These are phyloP conservation scores for Lasioglossum lativentre DNA, from an alignment of 2,888 invertebrate species.

Conservation along the genomic window DNA sequence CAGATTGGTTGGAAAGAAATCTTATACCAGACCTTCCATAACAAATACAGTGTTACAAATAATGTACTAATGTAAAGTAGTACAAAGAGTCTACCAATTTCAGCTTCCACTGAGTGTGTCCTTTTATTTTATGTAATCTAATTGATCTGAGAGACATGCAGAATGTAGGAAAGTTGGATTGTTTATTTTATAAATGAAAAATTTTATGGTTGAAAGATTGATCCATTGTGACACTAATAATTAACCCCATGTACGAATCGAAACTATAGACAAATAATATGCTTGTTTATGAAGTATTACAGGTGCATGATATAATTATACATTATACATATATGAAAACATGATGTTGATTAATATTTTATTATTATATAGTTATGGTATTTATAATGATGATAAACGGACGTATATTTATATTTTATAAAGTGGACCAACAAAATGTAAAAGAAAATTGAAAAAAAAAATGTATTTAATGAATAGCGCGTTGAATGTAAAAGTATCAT, in stretches of 20 bases:
- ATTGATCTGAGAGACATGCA: slow-evolving; percentile 69
- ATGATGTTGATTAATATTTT: slow-evolving; percentile 38
- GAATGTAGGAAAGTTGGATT: slow-evolving; percentile 76
- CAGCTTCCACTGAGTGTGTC: slow-evolving; percentile 69
- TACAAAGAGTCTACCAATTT: slow-evolving; percentile 47
- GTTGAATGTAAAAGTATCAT: neutral
- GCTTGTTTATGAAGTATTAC: slow-evolving; percentile 19
- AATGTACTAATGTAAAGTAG: slow-evolving; percentile 47
- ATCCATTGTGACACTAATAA: slow-evolving; percentile 75
- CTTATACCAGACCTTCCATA: slow-evolving; percentile 74
- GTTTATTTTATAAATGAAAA: slow-evolving; percentile 75
- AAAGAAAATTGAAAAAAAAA: slow-evolving; percentile 36
- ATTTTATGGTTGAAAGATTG: slow-evolving; percentile 77
- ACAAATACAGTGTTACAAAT: slow-evolving; percentile 65
- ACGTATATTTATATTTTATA: slow-evolving; percentile 47
- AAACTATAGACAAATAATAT: slow-evolving; percentile 30
- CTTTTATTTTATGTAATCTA: slow-evolving; percentile 73
- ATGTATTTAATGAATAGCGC: slow-evolving; percentile 14
- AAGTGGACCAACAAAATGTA: slow-evolving; percentile 55
- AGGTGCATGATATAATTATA: slow-evolving; percentile 41
- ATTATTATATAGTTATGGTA: slow-evolving; percentile 44
- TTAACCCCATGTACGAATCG: slow-evolving; percentile 35
- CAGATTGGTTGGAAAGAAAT: slow-evolving; percentile 64
- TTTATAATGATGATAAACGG: slow-evolving; percentile 37
- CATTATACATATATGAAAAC: slow-evolving; percentile 29